These are phyloP conservation scores for Apodemus sylvaticus DNA, from an alignment of 2,113 vertebrate species.

Conservation along the genomic window DNA sequence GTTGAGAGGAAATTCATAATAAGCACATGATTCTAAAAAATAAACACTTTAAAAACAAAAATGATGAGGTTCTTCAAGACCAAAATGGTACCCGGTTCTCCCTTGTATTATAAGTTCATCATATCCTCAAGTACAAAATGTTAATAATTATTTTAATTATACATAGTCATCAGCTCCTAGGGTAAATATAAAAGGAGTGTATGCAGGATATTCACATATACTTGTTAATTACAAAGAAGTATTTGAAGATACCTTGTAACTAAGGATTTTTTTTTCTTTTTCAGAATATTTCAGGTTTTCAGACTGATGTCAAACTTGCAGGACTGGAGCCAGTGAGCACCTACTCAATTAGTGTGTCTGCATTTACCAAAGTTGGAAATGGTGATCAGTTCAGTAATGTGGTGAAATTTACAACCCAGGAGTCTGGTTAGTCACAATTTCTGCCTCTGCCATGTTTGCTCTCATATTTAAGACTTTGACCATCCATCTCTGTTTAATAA, in stretches of 20 bases:
- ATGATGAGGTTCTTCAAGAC: background rate
- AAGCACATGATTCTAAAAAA: background rate
- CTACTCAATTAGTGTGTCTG: slow-evolving; percentile 92
- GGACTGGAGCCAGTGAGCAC: slow-evolving; percentile 92
- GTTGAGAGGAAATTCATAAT: slow-evolving; percentile 1
- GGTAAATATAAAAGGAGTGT: slow-evolving; percentile 39
- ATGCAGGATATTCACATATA: background rate
- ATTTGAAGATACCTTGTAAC: background rate
- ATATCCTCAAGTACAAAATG: background rate
- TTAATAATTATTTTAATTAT: background rate
- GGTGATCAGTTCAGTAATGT: slow-evolving; percentile 94
- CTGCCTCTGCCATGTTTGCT: slow-evolving; percentile 55
- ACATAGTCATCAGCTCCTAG: background rate
- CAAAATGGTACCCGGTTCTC: background rate
- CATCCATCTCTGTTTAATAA: slow-evolving; percentile 27
- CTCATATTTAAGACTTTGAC: slow-evolving; percentile 49
- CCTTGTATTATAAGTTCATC: background rate
- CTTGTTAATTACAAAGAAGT: background rate
- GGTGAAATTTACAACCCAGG: slow-evolving; percentile 92
- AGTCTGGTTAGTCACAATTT: slow-evolving; percentile 90
- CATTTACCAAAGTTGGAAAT: slow-evolving; percentile 95
- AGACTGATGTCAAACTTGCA: slow-evolving; percentile 86
- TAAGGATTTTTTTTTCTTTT: slow-evolving; percentile 66
- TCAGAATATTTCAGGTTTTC: slow-evolving; percentile 93
- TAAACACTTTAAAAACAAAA: background rate